Evolutionary conservation across 2,797 vertebrate genomes (phyloP), one percentile per base, ranked within the genome.

Genomic region (Ceryle rudis): DNA sequence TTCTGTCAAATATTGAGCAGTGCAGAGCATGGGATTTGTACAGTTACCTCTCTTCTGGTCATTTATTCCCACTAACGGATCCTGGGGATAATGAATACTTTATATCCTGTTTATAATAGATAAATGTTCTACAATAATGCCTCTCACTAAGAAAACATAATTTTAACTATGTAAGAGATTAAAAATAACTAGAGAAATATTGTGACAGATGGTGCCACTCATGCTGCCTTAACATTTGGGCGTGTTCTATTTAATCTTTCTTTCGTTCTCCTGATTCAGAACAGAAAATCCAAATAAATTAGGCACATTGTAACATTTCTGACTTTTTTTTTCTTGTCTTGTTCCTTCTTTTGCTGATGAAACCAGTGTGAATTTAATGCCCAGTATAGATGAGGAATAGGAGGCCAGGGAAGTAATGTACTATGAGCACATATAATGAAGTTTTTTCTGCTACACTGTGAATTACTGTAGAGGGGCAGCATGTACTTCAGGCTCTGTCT

Each of bases 121-220:
- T 90, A 91, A 82, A 92, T 89, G 79, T 69, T 96, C 86, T 93
- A 86, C 90, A 90, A 94, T 96, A 93, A 97, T 70, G 44, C 61
- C 62, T 89, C 71, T 86, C 66, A 86, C 86, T 84, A 95, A 96
- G 93, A 96, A 97, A 97, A 95, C 91, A 95, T 91, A 88, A 90
- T 96, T 97, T 97, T 97, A 96, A 97, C 91, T 82, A 88, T 94
- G 90, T 72, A 90, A 86, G 95, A 89, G 89, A 96, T 97, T 96
- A 98, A 97, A 97, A 98, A 97, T 97, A 97, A 93, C 95, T 93
- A 79, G 75, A 97, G 96, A 97, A 98, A 97, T 98, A 97, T 95
- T 97, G 94, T 97, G 96, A 98, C 97, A 98, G 98, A 98, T 97
- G 96, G 97, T 65, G 25, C 90, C 19, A 33, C 87, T 97, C 95